phyloP scores from a whole-genome alignment of 37 sponge, comb jelly and placozoan species.

The Cliona cf. orientalis region DNA sequence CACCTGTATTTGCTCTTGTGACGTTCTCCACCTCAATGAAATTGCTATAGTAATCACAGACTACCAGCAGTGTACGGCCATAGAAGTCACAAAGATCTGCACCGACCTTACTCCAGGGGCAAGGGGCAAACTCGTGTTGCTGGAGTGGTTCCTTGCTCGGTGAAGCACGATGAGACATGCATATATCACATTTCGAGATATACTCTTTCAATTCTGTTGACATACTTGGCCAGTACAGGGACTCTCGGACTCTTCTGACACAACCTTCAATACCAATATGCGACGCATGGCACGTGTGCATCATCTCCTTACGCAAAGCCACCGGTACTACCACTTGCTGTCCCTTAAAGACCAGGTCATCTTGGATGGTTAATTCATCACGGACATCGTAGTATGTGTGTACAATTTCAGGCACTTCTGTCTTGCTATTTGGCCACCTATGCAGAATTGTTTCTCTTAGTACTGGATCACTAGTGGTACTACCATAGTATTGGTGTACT shows the following conservation, averaged over 20 bases:
- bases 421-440: too few species aligned
- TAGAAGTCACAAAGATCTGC: slow-evolving; percentile 47
- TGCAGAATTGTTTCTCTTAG: slow-evolving; percentile 4
- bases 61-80: slow-evolving; percentile 38
- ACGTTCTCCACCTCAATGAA: slow-evolving; percentile 50
- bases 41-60: slow-evolving; percentile 47
- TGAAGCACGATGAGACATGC: not conserved
- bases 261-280: slow-evolving; percentile 47
- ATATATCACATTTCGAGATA: slow-evolving; percentile 43
- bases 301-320: slow-evolving; percentile 14
- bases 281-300: not conserved
- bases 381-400: too few species aligned
- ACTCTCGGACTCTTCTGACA: slow-evolving; percentile 19
- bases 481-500: slow-evolving; percentile 47
- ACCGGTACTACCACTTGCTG: slow-evolving; percentile 18
- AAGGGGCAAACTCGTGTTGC: slow-evolving; percentile 32
- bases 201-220: slow-evolving; percentile 27
- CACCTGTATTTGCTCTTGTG: not conserved
- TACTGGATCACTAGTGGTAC: too few species aligned
- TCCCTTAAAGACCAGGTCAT: slow-evolving; percentile 46
- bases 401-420: too few species aligned
- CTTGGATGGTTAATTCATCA: too few species aligned
- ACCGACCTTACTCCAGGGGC: slow-evolving; percentile 50
- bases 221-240: slow-evolving; percentile 57
- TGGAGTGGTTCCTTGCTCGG: slow-evolving; percentile 15